phyloP scores from a whole-genome alignment of 92 coral and sea anemone species.

The Actinostola sp. region DNA sequence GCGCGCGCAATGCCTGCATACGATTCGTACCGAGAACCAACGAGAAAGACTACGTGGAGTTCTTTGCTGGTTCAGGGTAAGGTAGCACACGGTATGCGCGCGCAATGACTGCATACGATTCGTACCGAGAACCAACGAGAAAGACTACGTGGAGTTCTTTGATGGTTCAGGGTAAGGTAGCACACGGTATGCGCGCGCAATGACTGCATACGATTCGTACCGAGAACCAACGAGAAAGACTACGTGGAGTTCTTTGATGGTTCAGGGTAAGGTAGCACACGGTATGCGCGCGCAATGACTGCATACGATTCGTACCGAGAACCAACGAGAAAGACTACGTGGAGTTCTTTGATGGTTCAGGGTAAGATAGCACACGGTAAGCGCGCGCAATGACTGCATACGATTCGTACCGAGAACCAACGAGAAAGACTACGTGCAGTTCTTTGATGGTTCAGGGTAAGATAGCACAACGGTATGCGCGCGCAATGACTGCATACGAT shows the following conservation, averaged over 20 bases:
- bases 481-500: constrained; percentile 75
- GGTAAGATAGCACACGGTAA: constrained; percentile 43
- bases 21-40: constrained; percentile 82
- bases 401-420: constrained; percentile 78
- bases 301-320: constrained; percentile 78
- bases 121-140: constrained; percentile 78
- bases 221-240: constrained; percentile 71
- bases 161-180: constrained; percentile 54
- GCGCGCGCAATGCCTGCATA: constrained; percentile 81
- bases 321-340: constrained; percentile 76
- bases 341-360: constrained; percentile 71
- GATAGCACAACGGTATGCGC: constrained; percentile 66
- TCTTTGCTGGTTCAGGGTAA: constrained; percentile 70
- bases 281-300: constrained; percentile 81
- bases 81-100: constrained; percentile 62
- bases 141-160: constrained; percentile 78
- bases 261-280: constrained; percentile 38
- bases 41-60: constrained; percentile 83
- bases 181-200: constrained; percentile 79
- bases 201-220: constrained; percentile 78
- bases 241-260: constrained; percentile 81
- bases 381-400: constrained; percentile 80
- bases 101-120: constrained; percentile 76
- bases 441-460: constrained; percentile 64
- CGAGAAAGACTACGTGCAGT: constrained; percentile 78